Evolutionary conservation across 2,113 vertebrate species (phyloP), one percentile per base, ranked within the genome.

Genomic region (Dicerorhinus sumatrensis): DNA sequence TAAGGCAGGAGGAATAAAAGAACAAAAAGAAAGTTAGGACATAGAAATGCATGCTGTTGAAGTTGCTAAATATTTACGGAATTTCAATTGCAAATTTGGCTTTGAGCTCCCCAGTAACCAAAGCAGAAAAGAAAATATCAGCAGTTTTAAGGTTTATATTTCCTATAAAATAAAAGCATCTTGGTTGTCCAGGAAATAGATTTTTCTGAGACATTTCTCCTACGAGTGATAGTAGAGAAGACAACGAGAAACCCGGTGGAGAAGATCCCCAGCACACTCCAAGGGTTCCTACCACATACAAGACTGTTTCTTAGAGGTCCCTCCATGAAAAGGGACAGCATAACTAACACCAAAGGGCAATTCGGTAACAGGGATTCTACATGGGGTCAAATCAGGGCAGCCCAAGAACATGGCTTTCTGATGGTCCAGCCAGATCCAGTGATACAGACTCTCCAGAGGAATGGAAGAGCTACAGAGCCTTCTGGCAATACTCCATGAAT

Each of bases 121-220:
- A 62, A 11, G 54, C 6, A 60, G 82, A 73, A 51, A 63, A 51
- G 23, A 75, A 88, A 89, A 63, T 29, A 81, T 23, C 3, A 33
- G 39, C 17, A 27, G 21, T 46, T 67, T 76, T 3, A 72, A 56
- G 21, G 13, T 63, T 83, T 39, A 54, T 60, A 39, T 72, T 79
- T 86, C 39, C 67, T 94, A 91, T 46, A 70, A 91, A 89, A 95
- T 76, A 65, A 75, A 91, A 95, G 58, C 62, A 85, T 8, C 6
- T 51, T 31, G 65, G 36, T 56, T 60, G 72, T 54, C 25, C 62
- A 73, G 18, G 58, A 89, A 25, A 58, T 27, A 82, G 42, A 51
- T 94, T 92, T 82, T 89, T 60, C 62, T 91, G 31, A 83, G 11
- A 94, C 33, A 58, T 51, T 73, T 81, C 83, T 85, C 48, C 69